Percentiles rank a stretch among this genome's conserved stretches.
phyloP scores from a whole-genome alignment of 1,140 invertebrate species.

The Drosophila bocki region DNA sequence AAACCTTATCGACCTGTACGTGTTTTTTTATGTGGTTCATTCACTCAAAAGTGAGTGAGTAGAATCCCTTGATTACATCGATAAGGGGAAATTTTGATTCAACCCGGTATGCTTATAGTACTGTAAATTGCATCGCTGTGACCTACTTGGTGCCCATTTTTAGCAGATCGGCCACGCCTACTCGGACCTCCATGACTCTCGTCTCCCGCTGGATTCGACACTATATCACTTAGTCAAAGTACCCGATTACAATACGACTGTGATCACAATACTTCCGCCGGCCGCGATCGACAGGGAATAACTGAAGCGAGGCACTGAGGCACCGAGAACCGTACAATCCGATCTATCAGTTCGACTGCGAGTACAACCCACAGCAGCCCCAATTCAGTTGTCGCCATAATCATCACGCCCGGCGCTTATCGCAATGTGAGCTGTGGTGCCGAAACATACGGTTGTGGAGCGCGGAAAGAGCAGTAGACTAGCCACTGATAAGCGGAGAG shows the following conservation, averaged over 20 bases:
- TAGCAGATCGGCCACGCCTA: conserved; percentile 62
- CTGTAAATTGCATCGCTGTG: neutral
- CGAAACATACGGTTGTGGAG: conserved; percentile 30
- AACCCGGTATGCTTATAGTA: neutral
- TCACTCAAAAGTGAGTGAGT: neutral
- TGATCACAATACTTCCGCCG: conserved; percentile 51
- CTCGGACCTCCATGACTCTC: conserved; percentile 51
- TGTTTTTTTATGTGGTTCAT: neutral
- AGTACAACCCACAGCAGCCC: conserved; percentile 38
- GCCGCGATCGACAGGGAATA: conserved; percentile 56
- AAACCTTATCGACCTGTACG: conserved; percentile 13
- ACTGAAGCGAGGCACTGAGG: conserved; percentile 44
- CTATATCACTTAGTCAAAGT: neutral
- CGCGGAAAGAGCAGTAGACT: conserved; percentile 1
- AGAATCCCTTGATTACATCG: neutral
- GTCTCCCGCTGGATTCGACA: neutral
- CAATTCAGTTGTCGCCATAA: conserved; percentile 61
- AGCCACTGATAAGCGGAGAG: conserved; percentile 35
- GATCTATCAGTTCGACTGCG: conserved; percentile 40
- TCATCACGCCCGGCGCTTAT: conserved; percentile 69
- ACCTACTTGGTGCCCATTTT: conserved; percentile 69
- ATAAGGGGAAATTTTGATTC: neutral
- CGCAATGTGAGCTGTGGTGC: conserved; percentile 26
- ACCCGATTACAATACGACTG: neutral
- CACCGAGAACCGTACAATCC: conserved; percentile 22